Conservation (phyloP, 2,113 vertebrate species). For the Vombatus ursinus region DNA sequence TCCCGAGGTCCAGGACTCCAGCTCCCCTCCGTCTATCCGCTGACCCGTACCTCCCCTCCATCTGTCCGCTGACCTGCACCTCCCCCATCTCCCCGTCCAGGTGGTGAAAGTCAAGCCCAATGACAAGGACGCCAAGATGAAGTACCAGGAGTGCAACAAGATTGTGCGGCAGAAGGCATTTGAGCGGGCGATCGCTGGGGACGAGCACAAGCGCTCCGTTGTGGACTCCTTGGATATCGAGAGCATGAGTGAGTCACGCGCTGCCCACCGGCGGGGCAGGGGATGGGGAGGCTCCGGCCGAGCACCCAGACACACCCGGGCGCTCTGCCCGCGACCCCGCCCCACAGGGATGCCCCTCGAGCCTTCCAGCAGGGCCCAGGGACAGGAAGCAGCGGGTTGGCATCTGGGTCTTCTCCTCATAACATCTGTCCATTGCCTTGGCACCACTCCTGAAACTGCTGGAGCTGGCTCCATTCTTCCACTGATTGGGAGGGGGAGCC, state of each 20-base stretch:
- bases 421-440: not conserved
- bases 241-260: constrained; percentile 91
- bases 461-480: too few relatives aligned
- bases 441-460: too few relatives aligned
- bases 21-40: too few relatives aligned
- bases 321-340: fast-evolving
- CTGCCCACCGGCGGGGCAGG: not conserved
- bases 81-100: constrained; percentile 73
- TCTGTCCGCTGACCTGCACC: fast-evolving
- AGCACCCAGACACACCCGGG: fast-evolving
- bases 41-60: too few relatives aligned
- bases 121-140: constrained; percentile 94
- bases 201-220: constrained; percentile 92
- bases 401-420: fast-evolving
- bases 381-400: not conserved
- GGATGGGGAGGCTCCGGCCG: too few relatives aligned
- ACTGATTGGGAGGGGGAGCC: not conserved
- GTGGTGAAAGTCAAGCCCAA: constrained; percentile 94
- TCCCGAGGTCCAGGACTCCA: not conserved
- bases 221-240: constrained; percentile 96
- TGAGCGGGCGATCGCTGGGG: constrained; percentile 93
- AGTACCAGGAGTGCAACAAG: constrained; percentile 96
- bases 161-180: constrained; percentile 96
- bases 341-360: too few relatives aligned
- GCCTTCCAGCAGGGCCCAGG: not conserved